Conservation (phyloP, 2,113 vertebrate genomes). For the Lepus americanus region DNA sequence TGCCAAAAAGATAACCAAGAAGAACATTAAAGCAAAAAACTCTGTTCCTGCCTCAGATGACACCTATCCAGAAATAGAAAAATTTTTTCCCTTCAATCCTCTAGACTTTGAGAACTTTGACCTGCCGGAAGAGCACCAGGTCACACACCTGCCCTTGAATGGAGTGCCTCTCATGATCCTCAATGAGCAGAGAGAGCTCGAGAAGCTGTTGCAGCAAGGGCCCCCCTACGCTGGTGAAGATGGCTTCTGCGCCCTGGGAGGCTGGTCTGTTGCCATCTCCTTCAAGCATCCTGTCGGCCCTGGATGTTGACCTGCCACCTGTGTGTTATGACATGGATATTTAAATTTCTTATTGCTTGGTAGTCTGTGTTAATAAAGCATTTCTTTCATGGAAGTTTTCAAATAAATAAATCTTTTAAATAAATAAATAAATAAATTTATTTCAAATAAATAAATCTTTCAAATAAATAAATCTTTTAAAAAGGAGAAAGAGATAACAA, state of each 20-base stretch:
- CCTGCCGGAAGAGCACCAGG: slow-evolving; percentile 87
- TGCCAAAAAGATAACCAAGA: slow-evolving; percentile 79
- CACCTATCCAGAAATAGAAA: slow-evolving; percentile 89
- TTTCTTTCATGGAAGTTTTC: slow-evolving; percentile 15
- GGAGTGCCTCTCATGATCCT: slow-evolving; percentile 88
- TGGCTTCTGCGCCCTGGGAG: slow-evolving; percentile 75
- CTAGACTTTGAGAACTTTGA: slow-evolving; percentile 89
- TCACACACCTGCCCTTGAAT: slow-evolving; percentile 84
- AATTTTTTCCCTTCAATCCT: slow-evolving; percentile 88
- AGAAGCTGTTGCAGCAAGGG: slow-evolving; percentile 71
- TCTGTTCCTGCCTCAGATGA: slow-evolving; percentile 80
- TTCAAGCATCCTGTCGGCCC: slow-evolving; percentile 83
- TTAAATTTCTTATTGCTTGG: slow-evolving; percentile 69
- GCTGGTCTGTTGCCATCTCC: slow-evolving; percentile 79
- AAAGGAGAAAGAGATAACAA: background rate
- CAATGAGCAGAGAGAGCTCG: slow-evolving; percentile 74
- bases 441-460: too few relatives aligned
- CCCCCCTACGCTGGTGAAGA: slow-evolving; percentile 82
- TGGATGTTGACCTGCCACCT: slow-evolving; percentile 88
- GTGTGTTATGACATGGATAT: slow-evolving; percentile 71
- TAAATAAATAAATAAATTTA: too few relatives aligned
- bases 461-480: too few relatives aligned
- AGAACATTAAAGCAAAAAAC: slow-evolving; percentile 74
- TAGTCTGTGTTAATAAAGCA: slow-evolving; percentile 84
- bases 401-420: too few relatives aligned